Evolutionary conservation across 2,113 vertebrate genomes (phyloP), one percentile per base, ranked within the genome.

Genomic region (Donacobius atricapilla): DNA sequence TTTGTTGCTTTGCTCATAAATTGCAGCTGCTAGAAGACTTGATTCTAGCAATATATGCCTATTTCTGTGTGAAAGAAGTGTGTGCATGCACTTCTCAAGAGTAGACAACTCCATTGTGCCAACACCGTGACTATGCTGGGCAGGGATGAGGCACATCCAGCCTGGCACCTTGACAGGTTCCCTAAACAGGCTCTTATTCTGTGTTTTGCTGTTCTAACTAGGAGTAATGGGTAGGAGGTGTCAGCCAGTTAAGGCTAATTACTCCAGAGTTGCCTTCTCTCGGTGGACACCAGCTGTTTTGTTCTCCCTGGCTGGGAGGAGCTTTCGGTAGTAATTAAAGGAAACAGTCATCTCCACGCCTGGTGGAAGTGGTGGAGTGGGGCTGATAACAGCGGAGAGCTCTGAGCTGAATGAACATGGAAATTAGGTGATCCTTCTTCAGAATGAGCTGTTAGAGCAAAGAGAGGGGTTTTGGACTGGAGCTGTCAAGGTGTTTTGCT

Each of bases 311-410:
- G 25, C 13, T 95, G 91, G 96, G 96, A 94, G 89, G 96, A 95
- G 92, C 86, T 85, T 95, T 95, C n/a, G 0, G 92, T 95, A 89
- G 89, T 89, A 94, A 96, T 96, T 96, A 96, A 94, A 94, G 42
- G 48, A 19, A 93, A 69, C 89, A 95, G 92, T 92, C 81, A 24
- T 91, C 94, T 80, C 2, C 69, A 11, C 3, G 21, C 77, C 70
- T 24, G 45, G 86, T 89, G 89, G 6, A 89, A 58, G 96, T 87
- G 83, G 89, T 94, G 93, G 83, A 89, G 89, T 1, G 23, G 84
- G 89, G 81, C 92, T 95, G 95, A 72, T 93, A 94, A 79, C 65
- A 77, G 95, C 89, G 57, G 57, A 93, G 88, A 89, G 84, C 86
- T 94, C 48, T 27, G 86, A 92, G 92, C 81, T 92, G 73, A 72